Base-by-base conservation (phyloP, 2,888 invertebrate species). In the Philhelius pedissequus region DNA sequence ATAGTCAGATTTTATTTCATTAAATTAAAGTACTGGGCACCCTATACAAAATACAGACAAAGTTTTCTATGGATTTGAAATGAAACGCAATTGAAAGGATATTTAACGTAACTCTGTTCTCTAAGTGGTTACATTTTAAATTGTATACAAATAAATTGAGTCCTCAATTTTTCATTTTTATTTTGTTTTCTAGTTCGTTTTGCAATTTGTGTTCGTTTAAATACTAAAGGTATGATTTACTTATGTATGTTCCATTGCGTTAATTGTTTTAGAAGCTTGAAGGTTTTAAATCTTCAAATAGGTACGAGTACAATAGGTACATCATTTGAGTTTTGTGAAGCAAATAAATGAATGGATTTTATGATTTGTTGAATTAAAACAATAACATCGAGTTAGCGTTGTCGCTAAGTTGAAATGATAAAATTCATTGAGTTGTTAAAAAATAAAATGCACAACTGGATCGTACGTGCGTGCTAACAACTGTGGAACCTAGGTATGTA, bases 21-120 rank as follows among this genome's bases (percentile, higher is more conserved):
- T n/a, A n/a, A n/a, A n/a, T n/a, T n/a, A 35, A 35, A 38, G 4
- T 30, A 3, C 7, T 6, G 38, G 13, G 3, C 22, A 22, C 48
- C 48, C 48, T 48, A n/a, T 48, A n/a, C 7, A 22, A 22, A 22
- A 9, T 18, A 8, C 7, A 22, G 9, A 25, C 22, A 6, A 48
- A 48, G n/a, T 25, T 45, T 45, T 45, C 4, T 45, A 13, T 13
- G 13, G 13, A 48, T 13, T 48, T 48, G 7, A 32, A 32, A 40
- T 40, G 52, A 73, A 73, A 52, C 11, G 40, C 40, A 52, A 30
- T 62, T 62, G 35, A 62, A 73, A 62, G n/a, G 22, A 73, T 52
- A 43, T 32, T 20, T 40, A 43, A 30, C n/a, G 20, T 50, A 50
- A 7, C 25, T 15, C 22, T 43, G 15, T 52, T 15, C 4, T 30